Evolutionary conservation across 1,140 invertebrate genomes (phyloP).

Genomic region (Cardiocondyla obscurior): DNA sequence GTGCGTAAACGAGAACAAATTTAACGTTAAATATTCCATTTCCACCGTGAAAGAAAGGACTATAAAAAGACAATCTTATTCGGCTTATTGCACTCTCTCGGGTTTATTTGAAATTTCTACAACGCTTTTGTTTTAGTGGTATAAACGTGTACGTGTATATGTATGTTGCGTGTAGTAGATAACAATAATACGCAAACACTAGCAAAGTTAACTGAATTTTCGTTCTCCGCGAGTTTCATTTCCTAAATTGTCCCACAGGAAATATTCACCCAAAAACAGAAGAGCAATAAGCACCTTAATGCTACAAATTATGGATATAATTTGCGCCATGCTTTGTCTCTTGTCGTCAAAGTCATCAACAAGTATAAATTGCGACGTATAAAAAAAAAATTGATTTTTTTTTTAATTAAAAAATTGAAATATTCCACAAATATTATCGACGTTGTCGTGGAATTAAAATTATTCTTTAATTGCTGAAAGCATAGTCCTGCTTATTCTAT

Average conservation of each 20-base stretch:
- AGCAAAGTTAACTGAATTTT: constrained; percentile 28
- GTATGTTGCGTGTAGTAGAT: neutral
- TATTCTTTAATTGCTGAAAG: neutral
- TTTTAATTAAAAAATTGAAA: too few species aligned
- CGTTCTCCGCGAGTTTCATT: constrained; percentile 15
- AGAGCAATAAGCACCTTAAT: neutral
- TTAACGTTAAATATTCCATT: constrained; percentile 7
- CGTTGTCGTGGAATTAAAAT: neutral
- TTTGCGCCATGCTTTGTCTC: neutral
- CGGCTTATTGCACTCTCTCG: neutral
- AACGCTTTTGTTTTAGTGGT: neutral
- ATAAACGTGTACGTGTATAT: neutral
- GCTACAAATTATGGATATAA: constrained; percentile 1
- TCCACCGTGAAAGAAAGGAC: neutral
- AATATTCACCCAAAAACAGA: constrained; percentile 37
- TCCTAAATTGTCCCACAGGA: constrained; percentile 26
- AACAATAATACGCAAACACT: constrained; percentile 5
- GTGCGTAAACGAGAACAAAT: neutral
- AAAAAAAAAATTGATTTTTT: neutral
- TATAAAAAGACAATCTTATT: constrained; percentile 6
- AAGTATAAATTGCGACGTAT: neutral
- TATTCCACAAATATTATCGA: too few species aligned
- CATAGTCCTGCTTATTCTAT: too few species aligned
- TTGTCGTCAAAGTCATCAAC: neutral
- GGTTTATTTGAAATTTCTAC: constrained; percentile 30